These are phyloP conservation scores for Todiramphus saurophagus DNA, from an alignment of 2,113 vertebrate genomes.

Conservation along the genomic window DNA sequence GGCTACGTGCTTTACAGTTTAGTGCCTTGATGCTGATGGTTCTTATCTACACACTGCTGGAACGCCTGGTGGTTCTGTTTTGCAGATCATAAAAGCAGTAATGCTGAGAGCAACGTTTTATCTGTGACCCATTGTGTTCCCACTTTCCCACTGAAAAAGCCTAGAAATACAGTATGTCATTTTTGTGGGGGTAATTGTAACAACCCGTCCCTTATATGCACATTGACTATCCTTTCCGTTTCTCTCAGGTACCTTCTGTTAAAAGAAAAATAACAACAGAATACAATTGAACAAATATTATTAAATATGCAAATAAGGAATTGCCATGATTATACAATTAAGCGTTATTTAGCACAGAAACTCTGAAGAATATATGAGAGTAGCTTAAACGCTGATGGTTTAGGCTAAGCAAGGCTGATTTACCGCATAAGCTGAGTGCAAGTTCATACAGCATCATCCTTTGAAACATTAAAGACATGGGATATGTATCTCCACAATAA, in stretches of 20 bases:
- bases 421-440: background rate
- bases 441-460: background rate
- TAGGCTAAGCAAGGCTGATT: background rate
- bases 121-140: background rate
- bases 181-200: background rate
- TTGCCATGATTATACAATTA: background rate
- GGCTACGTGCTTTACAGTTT: background rate
- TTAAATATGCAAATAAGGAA: background rate
- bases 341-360: background rate
- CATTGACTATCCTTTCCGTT: background rate
- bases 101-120: background rate
- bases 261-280: background rate
- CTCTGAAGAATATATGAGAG: background rate
- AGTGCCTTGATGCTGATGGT: background rate
- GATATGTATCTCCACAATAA: background rate
- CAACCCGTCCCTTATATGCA: background rate
- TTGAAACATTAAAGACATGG: background rate
- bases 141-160: background rate
- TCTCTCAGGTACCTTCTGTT: background rate
- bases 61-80: slow-evolving; percentile 14
- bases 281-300: background rate
- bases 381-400: background rate
- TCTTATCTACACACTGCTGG: background rate
- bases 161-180: background rate
- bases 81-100: slow-evolving; percentile 37